These are phyloP conservation scores for Paramisgurnus dabryanus DNA, from an alignment of 2,113 vertebrate genomes.

Conservation along the genomic window DNA sequence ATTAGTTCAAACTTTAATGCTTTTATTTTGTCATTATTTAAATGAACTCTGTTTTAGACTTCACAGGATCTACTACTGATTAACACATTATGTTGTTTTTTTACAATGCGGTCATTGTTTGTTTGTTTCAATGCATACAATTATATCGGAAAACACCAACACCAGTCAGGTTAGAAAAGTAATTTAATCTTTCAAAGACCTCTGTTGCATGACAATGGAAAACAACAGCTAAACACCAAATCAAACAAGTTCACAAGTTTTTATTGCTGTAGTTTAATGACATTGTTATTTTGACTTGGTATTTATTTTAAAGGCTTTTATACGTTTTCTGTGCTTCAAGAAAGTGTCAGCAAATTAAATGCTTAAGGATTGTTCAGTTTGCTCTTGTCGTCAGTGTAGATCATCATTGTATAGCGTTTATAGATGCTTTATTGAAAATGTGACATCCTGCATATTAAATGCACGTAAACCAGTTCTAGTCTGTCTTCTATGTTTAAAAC, in stretches of 20 bases:
- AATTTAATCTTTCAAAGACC: background rate
- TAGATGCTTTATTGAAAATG: constrained; percentile 40
- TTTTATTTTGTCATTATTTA: constrained; percentile 42
- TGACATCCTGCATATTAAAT: constrained; percentile 47
- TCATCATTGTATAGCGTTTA: constrained; percentile 21
- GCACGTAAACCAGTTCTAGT: constrained; percentile 7
- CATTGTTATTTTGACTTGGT: constrained; percentile 29
- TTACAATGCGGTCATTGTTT: constrained; percentile 15
- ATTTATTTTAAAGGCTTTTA: constrained; percentile 37
- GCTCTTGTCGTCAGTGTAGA: constrained; percentile 32
- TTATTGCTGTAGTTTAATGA: constrained; percentile 26
- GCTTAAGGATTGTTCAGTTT: constrained; percentile 11
- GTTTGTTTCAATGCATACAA: background rate
- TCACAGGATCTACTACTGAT: constrained; percentile 57
- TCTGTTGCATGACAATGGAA: constrained; percentile 25
- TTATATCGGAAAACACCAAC: background rate
- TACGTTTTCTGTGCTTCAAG: constrained; percentile 9
- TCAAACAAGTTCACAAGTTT: constrained; percentile 11
- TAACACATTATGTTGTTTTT: constrained; percentile 26
- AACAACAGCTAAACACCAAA: constrained; percentile 35
- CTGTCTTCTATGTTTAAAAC: constrained; percentile 11
- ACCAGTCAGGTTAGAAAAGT: constrained; percentile 1
- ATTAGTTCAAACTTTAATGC: constrained; percentile 14
- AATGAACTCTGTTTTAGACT: constrained; percentile 39
- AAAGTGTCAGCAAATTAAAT: constrained; percentile 19